A percentile compares a stretch with the other conserved stretches of the same genome.
These are phyloP conservation scores for Apogon talboti DNA, from an alignment of 2,797 vertebrate species.

Conservation along the genomic window DNA sequence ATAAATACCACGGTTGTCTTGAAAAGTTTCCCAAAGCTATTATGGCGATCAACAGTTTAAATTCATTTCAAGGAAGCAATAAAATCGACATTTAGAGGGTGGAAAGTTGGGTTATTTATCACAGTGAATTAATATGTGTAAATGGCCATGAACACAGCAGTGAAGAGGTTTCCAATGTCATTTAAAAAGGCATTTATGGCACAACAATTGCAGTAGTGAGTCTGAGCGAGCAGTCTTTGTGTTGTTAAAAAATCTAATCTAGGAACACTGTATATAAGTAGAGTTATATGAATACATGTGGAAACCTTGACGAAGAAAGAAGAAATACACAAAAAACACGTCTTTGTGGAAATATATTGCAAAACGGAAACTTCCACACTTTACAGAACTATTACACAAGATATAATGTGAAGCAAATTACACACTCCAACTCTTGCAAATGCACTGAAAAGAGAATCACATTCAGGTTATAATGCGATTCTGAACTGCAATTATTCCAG, in stretches of 20 bases:
- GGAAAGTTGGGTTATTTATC: background rate
- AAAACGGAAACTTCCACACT: conserved; percentile 1
- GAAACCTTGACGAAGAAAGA: no score
- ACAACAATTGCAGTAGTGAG: no score
- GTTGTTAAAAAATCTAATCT: no score
- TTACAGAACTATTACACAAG: conserved; percentile 13
- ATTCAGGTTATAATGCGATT: conserved; percentile 16
- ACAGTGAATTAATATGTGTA: conserved; percentile 2
- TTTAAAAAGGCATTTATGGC: no score
- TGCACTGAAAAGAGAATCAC: conserved; percentile 9
- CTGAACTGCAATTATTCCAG: conserved; percentile 30
- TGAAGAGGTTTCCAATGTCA: background rate
- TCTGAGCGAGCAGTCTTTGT: no score
- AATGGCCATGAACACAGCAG: background rate
- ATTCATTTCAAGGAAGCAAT: background rate
- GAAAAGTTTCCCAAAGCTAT: background rate
- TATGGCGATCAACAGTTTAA: background rate
- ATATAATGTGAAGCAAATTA: conserved; percentile 9
- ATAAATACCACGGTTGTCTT: no score
- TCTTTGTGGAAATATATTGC: background rate
- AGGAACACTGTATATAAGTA: no score
- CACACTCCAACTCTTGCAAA: conserved; percentile 7
- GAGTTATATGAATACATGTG: no score
- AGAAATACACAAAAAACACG: no score
- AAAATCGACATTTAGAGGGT: conserved; percentile 7